Base-by-base conservation (phyloP, 2,888 invertebrate genomes). In the Hartigia nigra region DNA sequence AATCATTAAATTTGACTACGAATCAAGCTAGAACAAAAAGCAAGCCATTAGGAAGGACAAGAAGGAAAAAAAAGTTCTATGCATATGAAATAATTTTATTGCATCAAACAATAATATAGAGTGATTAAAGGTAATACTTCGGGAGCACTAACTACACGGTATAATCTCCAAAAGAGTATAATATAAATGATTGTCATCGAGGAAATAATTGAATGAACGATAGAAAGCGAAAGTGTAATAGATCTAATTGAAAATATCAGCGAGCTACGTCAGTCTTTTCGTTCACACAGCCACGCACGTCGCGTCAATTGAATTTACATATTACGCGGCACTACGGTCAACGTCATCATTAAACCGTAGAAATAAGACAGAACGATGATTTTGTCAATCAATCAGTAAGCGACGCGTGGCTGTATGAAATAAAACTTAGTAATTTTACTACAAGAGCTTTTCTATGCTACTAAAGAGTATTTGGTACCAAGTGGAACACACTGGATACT, bases 41-140 rank as follows among this genome's bases (percentile, higher is more conserved):
- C n/a, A n/a, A 23, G 23, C 2, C 23, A 55, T 23, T 55, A 23
- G 55, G 55, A 55, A 55, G 23, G 1, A 55, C 55, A 23, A 55
- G 23, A 55, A 55, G 23, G 23, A 55, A 55, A 55, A 23, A 55
- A 36, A 9, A 23, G 23, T 12, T 78, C 70, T 75, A 78, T 72
- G 78, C 75, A 78, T 75, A 75, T 75, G 11, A 70, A 75, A 78
- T 76, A 72, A 78, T 78, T 78, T 55, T 78, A 78, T 78, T 78
- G 75, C 70, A 78, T 74, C 14, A 55, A 36, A 35, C 55, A 55
- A 55, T 76, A 23, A 55, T 78, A 70, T 39, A 39, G 32, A 78
- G 36, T 72, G 69, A 76, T 55, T 23, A 31, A 78, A 70, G 34
- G 76, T 72, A 78, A 70, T 78, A 76, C 78, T 76, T 75, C 72